Base-by-base conservation (phyloP, 1,140 invertebrate species). In the Paraescarpia echinospica region DNA sequence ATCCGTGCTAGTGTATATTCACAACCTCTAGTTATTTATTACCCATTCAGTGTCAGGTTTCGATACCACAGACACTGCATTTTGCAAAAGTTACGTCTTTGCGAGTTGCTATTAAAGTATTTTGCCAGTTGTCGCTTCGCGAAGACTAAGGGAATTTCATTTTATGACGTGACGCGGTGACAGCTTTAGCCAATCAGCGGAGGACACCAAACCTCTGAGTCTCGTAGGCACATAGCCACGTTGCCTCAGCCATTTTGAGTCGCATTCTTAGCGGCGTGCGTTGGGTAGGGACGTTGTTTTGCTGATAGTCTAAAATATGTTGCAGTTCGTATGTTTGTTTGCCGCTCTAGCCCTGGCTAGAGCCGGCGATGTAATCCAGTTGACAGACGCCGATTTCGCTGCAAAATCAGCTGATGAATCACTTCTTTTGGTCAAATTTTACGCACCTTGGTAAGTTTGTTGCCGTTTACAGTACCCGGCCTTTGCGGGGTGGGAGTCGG, bases 381-480 rank as follows among this genome's bases (percentile, higher is more conserved):
- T 92, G 33, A 35, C 35, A 35, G 93, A 93, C 90, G 34, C 92
- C 34, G 77, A 93, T 48, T 93, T 93, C 91, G 35, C 41, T 27
- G 33, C 33, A 18, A 92, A 77, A 34, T 34, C 92, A 12, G 92
- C 77, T 77, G 90, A 92, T 77, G 34, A 91, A 35, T 89, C 59
- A 35, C 48, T 93, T 90, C 89, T 91, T 48, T 88, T 93, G 34
- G 93, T 93, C 14, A 93, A 93, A 59, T 93, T 93, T 91, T 93
- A 91, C 59, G 93, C 93, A 34, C 93, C 93, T 6, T 93, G 93
- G 93, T 93, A 34, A 92, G 93, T 41, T 90, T 90, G 90, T 90
- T 41, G 35, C 34, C 34, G 34, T 90, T 90, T 41, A 90, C 41
- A 2, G 91, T 48, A 51, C 91, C 41, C 12, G 41, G 41, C 41